Percentiles rank a stretch among this genome's conserved stretches.
Conservation (phyloP, 2,113 vertebrate species). For the Oreochromis spilurus region DNA sequence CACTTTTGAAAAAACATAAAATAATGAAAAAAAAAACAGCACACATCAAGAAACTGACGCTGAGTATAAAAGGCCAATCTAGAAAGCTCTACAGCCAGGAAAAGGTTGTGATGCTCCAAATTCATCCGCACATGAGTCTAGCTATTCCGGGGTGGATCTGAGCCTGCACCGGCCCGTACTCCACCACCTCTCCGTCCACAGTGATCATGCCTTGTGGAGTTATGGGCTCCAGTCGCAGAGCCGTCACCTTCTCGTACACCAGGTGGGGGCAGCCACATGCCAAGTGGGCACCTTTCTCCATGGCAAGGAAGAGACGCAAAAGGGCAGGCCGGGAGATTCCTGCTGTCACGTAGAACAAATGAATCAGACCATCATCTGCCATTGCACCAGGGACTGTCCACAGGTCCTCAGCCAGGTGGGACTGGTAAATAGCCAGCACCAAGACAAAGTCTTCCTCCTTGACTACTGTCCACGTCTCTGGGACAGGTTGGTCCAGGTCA, state of each 20-base stretch:
- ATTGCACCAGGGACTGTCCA: slow-evolving; percentile 74
- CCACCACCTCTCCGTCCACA: slow-evolving; percentile 84
- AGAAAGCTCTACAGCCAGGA: background rate
- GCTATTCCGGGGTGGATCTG: slow-evolving; percentile 80
- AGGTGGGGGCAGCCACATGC: slow-evolving; percentile 78
- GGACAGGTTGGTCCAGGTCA: slow-evolving; percentile 80
- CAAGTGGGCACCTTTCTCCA: slow-evolving; percentile 87
- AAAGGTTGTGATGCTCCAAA: slow-evolving; percentile 7
- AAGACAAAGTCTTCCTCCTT: slow-evolving; percentile 84
- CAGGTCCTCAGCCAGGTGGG: slow-evolving; percentile 85
- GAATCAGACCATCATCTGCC: slow-evolving; percentile 77
- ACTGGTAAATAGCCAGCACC: slow-evolving; percentile 84
- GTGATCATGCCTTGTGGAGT: slow-evolving; percentile 77
- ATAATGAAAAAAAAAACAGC: background rate
- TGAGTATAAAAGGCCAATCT: slow-evolving; percentile 44
- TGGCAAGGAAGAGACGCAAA: slow-evolving; percentile 86
- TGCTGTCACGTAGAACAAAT: slow-evolving; percentile 84
- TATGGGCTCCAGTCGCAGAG: slow-evolving; percentile 84
- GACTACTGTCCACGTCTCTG: slow-evolving; percentile 82
- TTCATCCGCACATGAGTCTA: slow-evolving; percentile 73
- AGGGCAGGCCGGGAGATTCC: slow-evolving; percentile 82
- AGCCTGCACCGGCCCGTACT: slow-evolving; percentile 83
- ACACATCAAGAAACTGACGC: slow-evolving; percentile 9
- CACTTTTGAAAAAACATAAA: slow-evolving; percentile 52
- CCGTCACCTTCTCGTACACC: slow-evolving; percentile 75